A percentile compares a stretch with the other conserved stretches of the same genome.
These are phyloP conservation scores for Procavia capensis DNA, from an alignment of 2,113 vertebrate species.

Conservation along the genomic window DNA sequence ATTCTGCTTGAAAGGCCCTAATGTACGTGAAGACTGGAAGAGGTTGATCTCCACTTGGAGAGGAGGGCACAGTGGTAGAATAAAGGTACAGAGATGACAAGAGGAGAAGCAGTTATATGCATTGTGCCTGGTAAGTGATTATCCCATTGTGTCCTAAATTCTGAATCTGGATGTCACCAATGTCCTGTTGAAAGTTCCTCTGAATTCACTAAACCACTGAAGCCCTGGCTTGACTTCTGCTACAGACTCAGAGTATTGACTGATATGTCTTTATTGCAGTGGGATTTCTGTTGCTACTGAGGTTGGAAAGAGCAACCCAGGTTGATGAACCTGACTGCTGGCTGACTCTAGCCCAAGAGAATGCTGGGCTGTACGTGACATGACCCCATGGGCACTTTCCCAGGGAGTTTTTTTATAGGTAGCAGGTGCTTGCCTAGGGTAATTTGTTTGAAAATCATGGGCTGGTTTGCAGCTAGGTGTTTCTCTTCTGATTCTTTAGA, in stretches of 20 bases:
- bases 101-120: constrained; percentile 38
- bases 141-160: constrained; percentile 10
- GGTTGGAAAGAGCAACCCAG: background rate
- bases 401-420: background rate
- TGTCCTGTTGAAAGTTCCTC: constrained; percentile 49
- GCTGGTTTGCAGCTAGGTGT: background rate
- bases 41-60: constrained; percentile 45
- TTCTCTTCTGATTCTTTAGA: background rate
- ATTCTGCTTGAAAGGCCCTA: constrained; percentile 57
- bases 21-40: constrained; percentile 42
- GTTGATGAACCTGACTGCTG: background rate
- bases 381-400: background rate
- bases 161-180: constrained; percentile 39
- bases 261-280: constrained; percentile 69
- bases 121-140: constrained; percentile 48
- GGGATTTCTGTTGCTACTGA: background rate
- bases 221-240: constrained; percentile 72
- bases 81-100: constrained; percentile 26
- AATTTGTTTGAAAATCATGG: background rate
- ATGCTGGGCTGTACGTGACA: background rate
- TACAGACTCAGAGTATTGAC: constrained; percentile 66
- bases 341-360: background rate
- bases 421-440: background rate
- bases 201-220: constrained; percentile 50
- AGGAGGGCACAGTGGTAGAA: background rate